Percentiles rank a stretch among this genome's conserved stretches.
Conservation (phyloP, 2,113 vertebrate species). For the Callionymus lyra region DNA sequence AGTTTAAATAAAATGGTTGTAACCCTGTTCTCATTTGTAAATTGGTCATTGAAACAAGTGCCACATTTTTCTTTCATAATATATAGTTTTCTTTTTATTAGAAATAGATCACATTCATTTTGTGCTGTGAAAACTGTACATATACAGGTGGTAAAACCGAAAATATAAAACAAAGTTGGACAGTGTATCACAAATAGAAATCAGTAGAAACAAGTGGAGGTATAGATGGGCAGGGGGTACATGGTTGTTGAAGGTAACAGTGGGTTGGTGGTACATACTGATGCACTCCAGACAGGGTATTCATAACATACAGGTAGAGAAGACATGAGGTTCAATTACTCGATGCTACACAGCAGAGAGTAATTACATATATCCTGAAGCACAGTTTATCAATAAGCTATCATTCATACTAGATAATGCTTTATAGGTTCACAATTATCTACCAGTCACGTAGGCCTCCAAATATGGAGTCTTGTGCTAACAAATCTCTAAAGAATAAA, state of each 20-base stretch:
- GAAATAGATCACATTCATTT: constrained; percentile 84
- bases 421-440: constrained; percentile 70
- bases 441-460: constrained; percentile 72
- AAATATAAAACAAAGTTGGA: constrained; percentile 46
- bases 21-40: too few species aligned
- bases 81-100: constrained; percentile 73
- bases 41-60: too few species aligned
- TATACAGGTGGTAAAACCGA: constrained; percentile 53
- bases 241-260: constrained; percentile 19
- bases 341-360: constrained; percentile 37
- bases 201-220: constrained; percentile 34
- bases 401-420: constrained; percentile 73
- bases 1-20: too few species aligned
- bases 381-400: constrained; percentile 73
- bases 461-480: constrained; percentile 69
- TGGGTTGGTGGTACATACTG: constrained; percentile 47
- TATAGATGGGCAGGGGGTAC: constrained; percentile 34
- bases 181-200: constrained; percentile 44
- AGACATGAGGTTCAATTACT: constrained; percentile 67
- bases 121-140: constrained; percentile 90
- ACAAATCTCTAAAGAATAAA: constrained; percentile 71
- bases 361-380: constrained; percentile 67
- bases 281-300: constrained; percentile 59
- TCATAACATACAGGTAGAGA: constrained; percentile 72
- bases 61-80: constrained; percentile 25